Evolutionary conservation across 1,140 invertebrate species (phyloP).

Genomic region (Metopolophium dirhodum): DNA sequence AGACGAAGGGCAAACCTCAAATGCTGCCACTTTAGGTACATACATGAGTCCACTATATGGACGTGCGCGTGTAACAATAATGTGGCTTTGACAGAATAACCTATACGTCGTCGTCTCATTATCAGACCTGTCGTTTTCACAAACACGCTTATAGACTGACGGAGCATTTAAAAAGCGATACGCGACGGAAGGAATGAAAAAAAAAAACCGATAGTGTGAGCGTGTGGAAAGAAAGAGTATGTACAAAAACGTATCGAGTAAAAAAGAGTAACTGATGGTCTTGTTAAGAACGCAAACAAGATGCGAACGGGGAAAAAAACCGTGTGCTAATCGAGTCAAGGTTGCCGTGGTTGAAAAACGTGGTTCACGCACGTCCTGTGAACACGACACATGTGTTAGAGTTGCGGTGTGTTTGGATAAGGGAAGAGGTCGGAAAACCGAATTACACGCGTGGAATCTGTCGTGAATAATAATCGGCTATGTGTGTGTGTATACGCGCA

Average conservation of each 20-base stretch:
- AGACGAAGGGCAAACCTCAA: neutral
- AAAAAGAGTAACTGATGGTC: neutral
- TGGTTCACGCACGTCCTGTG: constrained; percentile 31
- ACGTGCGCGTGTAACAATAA: constrained; percentile 1
- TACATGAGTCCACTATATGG: too few relatives aligned
- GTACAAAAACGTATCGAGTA: neutral
- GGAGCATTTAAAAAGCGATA: neutral
- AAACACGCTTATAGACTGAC: neutral
- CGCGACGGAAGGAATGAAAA: neutral
- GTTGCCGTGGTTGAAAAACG: neutral
- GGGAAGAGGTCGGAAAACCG: constrained; percentile 7
- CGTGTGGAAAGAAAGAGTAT: neutral
- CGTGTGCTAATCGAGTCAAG: constrained; percentile 56
- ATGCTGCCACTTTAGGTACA: too few relatives aligned
- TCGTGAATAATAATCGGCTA: neutral
- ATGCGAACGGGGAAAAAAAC: constrained; percentile 20
- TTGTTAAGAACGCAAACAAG: constrained; percentile 47
- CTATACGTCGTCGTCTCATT: neutral
- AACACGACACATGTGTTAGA: neutral
- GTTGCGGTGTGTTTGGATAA: constrained; percentile 12
- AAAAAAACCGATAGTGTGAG: neutral
- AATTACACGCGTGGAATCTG: constrained; percentile 1
- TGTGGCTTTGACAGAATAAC: neutral
- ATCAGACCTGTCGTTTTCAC: neutral
- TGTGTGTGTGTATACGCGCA: neutral